Base-by-base conservation (phyloP, 2,113 vertebrate genomes). In the Campylorhamphus procurvoides region DNA sequence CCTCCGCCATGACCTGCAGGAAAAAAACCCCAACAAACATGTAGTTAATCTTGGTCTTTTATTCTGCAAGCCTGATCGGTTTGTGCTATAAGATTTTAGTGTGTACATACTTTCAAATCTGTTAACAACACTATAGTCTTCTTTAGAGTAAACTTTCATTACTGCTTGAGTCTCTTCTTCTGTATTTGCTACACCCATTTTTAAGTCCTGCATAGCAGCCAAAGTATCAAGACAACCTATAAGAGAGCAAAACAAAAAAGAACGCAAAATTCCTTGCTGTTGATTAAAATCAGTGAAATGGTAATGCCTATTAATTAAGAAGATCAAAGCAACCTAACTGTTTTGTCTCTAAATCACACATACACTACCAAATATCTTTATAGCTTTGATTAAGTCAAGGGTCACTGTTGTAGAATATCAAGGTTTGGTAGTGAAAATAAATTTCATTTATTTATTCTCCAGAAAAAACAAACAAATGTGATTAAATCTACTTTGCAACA, bases 61-160 rank as follows among this genome's bases (percentile, higher is more conserved):
- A 47, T 44, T 55, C 47, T 3, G 27, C 4, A 81, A 90, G 58
- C 11, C 72, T 19, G 25, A 66, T 62, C 5, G 22, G 20, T 5
- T 62, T 29, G 7, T 18, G 20, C 29, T 91, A 28, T 28, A 35
- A 64, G 82, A 86, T 39, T 35, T 66, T 72, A 56, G 20, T 42
- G 20, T 33, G 19, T 53, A 97, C 99, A 94, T 98, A 99, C 99
- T 99, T 98, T 99, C 99, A 98, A 99, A 99, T 96, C 99, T 98
- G 97, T 99, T 99, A 78, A 99, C 99, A 92, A 99, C 98, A 67
- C 99, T 99, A 82, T 99, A 99, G 97, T 99, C 99, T 96, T 99
- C 99, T 96, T 99, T 99, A 82, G 99, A 99, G 95, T 99, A 99
- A 87, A 99, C 99, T 94, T 99, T 99, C 99, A 99, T 99, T 90